A percentile compares a stretch with the other conserved stretches of the same genome.
These are phyloP conservation scores for Papilio polytes DNA, from an alignment of 1,140 invertebrate genomes.

Conservation along the genomic window DNA sequence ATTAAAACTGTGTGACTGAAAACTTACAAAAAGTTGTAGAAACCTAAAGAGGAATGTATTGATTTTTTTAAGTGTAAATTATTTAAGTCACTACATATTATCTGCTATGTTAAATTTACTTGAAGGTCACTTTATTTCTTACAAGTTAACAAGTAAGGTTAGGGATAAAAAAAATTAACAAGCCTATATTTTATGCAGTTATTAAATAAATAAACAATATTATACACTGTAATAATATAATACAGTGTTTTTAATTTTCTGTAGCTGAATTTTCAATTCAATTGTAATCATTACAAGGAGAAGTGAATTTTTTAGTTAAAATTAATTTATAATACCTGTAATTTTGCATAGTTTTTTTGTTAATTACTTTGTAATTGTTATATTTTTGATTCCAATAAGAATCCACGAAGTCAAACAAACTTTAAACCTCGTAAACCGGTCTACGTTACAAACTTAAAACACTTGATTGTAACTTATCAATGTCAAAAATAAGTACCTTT, in stretches of 20 bases:
- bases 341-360: not conserved
- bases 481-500: slow-evolving; percentile 33
- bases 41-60: not conserved
- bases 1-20: not conserved
- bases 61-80: not conserved
- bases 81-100: not conserved
- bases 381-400: slow-evolving; percentile 14
- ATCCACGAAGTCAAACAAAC: slow-evolving; percentile 18
- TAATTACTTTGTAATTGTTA: not conserved
- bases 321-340: not conserved
- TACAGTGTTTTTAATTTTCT: not conserved
- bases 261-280: not conserved
- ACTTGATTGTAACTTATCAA: slow-evolving; percentile 39
- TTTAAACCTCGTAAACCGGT: slow-evolving; percentile 38
- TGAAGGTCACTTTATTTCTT: slow-evolving; percentile 12
- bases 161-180: not conserved
- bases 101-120: slow-evolving; percentile 10
- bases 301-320: not conserved
- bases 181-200: not conserved
- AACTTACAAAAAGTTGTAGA: not conserved
- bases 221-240: not conserved
- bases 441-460: slow-evolving; percentile 26
- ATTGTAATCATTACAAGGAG: not conserved
- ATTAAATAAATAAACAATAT: not conserved
- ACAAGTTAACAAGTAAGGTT: not conserved